These are phyloP conservation scores for Tyto alba DNA, from an alignment of 2,113 vertebrate genomes.

Conservation along the genomic window DNA sequence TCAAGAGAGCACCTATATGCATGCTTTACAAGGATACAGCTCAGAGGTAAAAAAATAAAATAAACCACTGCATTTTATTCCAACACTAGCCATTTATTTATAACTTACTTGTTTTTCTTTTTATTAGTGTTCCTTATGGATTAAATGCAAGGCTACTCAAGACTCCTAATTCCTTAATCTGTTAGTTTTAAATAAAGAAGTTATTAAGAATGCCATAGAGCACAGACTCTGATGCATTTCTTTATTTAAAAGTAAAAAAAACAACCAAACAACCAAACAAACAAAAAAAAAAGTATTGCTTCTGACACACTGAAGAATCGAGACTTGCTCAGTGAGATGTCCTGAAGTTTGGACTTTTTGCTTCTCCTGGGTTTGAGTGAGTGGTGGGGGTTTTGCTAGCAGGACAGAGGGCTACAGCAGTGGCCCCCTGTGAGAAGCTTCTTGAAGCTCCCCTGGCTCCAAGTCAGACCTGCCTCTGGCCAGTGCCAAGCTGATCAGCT, in stretches of 20 bases:
- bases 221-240: not conserved
- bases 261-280: too few species aligned
- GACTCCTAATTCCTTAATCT: not conserved
- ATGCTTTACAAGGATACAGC: not conserved
- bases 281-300: fast-evolving
- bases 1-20: not conserved
- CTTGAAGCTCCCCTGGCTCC: too few species aligned
- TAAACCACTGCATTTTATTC: not conserved
- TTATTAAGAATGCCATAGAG: not conserved
- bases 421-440: too few species aligned
- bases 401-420: too few species aligned
- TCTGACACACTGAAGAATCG: not conserved
- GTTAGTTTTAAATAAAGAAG: not conserved
- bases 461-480: too few species aligned
- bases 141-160: not conserved
- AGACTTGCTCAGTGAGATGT: not conserved
- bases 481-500: too few species aligned
- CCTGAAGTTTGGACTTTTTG: not conserved
- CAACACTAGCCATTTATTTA: not conserved
- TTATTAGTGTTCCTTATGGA: not conserved
- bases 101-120: not conserved
- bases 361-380: too few species aligned
- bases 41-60: not conserved
- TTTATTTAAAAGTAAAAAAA: not conserved
- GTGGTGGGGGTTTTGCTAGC: too few species aligned